Conservation (phyloP, 2,797 vertebrate genomes). For the Phylloscopus collybita region DNA sequence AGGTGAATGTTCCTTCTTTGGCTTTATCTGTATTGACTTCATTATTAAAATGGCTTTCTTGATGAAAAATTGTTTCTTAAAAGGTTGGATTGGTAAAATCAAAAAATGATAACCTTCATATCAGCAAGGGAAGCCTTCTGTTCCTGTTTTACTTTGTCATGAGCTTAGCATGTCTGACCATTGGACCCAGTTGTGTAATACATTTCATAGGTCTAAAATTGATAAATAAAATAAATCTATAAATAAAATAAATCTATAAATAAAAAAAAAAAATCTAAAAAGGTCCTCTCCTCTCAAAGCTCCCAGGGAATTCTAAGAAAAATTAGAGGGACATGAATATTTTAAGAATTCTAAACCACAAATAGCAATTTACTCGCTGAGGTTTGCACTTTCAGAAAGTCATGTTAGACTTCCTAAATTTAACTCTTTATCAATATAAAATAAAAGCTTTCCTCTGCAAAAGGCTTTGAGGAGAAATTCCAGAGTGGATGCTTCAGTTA, state of each 20-base stretch:
- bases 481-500: background rate
- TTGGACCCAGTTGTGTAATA: background rate
- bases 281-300: background rate
- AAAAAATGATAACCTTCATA: rapidly evolving
- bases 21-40: background rate
- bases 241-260: too few species aligned
- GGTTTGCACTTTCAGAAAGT: background rate
- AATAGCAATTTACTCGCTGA: background rate
- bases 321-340: background rate
- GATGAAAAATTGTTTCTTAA: background rate
- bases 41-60: background rate
- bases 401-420: background rate
- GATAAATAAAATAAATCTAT: background rate
- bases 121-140: background rate
- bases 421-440: background rate
- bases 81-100: background rate
- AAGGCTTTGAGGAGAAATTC: background rate
- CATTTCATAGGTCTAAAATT: background rate
- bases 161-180: background rate
- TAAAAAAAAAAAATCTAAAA: background rate
- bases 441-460: background rate
- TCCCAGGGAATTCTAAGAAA: background rate
- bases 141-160: background rate
- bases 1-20: background rate
- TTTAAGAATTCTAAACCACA: background rate